Conservation (phyloP, 2,113 vertebrate species). For the Haliaeetus leucogaster region DNA sequence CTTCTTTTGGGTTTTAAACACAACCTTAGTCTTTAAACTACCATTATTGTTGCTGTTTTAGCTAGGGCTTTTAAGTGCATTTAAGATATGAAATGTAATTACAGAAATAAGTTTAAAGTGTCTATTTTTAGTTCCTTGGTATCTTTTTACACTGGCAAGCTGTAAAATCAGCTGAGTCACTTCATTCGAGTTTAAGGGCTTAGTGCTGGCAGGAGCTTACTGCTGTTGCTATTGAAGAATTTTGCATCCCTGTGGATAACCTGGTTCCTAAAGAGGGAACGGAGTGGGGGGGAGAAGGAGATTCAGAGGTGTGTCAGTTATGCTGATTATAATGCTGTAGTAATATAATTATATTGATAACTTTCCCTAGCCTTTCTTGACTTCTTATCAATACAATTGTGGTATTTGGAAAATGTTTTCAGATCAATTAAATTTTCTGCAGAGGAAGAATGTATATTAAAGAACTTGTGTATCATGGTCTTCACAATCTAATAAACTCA, state of each 20-base stretch:
- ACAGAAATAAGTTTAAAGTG: background rate
- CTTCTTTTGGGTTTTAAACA: background rate
- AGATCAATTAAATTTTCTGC: background rate
- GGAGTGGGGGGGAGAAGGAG: too few species aligned
- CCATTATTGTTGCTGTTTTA: background rate
- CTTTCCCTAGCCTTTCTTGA: background rate
- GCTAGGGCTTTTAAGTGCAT: background rate
- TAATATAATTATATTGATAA: background rate
- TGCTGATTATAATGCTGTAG: background rate
- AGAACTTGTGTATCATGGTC: background rate
- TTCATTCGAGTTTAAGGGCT: background rate
- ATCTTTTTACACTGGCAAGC: background rate
- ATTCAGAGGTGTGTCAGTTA: background rate
- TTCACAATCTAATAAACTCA: background rate
- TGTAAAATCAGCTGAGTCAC: conserved; percentile 52
- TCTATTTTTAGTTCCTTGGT: conserved; percentile 2
- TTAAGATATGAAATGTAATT: background rate
- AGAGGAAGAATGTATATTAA: background rate
- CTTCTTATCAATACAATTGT: background rate
- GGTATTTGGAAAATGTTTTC: background rate
- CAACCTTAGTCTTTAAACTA: background rate
- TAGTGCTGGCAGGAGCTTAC: background rate
- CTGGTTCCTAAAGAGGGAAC: background rate
- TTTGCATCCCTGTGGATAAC: background rate
- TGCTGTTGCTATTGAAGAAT: background rate